phyloP scores from a whole-genome alignment of 1,140 invertebrate species.

The Solenopsis fugax region DNA sequence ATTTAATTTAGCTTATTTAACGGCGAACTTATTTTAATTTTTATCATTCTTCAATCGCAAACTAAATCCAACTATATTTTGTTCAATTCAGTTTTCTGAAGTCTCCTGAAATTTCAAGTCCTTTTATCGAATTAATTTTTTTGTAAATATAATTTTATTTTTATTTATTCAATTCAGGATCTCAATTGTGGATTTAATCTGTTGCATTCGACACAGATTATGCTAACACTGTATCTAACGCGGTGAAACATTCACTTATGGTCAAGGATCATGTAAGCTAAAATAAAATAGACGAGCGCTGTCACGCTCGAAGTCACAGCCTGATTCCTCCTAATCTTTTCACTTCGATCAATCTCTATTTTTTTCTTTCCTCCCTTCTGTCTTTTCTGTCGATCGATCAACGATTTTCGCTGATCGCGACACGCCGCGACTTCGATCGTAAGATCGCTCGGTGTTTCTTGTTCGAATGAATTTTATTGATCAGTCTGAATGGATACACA shows the following conservation, averaged over 20 bases:
- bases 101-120: neutral
- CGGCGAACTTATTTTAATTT: neutral
- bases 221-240: neutral
- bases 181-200: neutral
- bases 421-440: constrained; percentile 47
- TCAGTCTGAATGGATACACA: constrained; percentile 63
- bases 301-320: constrained; percentile 50
- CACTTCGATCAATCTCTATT: neutral
- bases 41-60: neutral
- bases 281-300: constrained; percentile 41
- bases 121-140: neutral
- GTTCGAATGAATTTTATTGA: constrained; percentile 49
- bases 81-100: neutral
- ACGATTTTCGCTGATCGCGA: neutral
- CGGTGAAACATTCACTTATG: neutral
- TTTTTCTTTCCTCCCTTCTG: neutral
- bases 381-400: neutral
- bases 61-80: neutral
- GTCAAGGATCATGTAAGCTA: constrained; percentile 12
- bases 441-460: constrained; percentile 1
- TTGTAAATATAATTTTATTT: neutral
- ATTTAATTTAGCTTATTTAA: neutral
- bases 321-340: constrained; percentile 18
- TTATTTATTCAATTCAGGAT: neutral
- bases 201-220: neutral